Percentiles rank a stretch among this genome's conserved stretches.
Conservation (phyloP, 37 sponge, comb jelly and placozoan genomes). For the Oscarella lobularis region DNA sequence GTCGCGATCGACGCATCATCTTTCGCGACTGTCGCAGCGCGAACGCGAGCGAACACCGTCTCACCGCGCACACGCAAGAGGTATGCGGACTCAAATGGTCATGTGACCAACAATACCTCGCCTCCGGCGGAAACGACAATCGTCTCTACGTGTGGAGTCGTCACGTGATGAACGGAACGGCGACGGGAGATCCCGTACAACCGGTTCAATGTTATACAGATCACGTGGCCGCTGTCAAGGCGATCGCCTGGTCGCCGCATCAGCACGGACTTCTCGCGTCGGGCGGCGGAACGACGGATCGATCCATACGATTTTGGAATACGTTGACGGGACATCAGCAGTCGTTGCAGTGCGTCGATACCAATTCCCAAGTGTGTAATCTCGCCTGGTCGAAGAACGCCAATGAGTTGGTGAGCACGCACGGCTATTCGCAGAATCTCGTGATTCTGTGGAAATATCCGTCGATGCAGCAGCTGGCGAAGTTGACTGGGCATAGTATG, state of each 20-base stretch:
- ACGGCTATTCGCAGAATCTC: conserved; percentile 26
- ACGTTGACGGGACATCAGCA: conserved; percentile 13
- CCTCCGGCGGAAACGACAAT: conserved; percentile 32
- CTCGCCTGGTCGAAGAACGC: conserved; percentile 24
- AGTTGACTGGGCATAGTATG: conserved; percentile 28
- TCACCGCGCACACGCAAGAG: conserved; percentile 36
- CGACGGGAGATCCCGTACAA: conserved; percentile 25
- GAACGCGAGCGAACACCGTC: neutral
- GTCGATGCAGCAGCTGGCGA: conserved; percentile 12
- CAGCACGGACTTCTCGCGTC: conserved; percentile 38
- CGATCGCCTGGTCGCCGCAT: conserved; percentile 96
- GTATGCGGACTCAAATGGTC: conserved; percentile 41
- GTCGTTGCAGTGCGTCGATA: neutral
- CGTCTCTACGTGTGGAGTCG: conserved; percentile 3
- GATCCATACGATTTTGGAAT: conserved; percentile 29
- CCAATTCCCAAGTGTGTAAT: conserved; percentile 16
- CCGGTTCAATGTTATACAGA: conserved; percentile 63
- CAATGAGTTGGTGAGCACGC: conserved; percentile 28
- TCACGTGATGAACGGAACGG: conserved; percentile 5
- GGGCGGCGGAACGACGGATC: conserved; percentile 33
- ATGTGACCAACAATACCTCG: conserved; percentile 21
- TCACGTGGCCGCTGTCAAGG: conserved; percentile 92
- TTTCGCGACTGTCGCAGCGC: conserved; percentile 58
- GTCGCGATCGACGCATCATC: conserved; percentile 19
- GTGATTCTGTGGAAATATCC: conserved; percentile 31